Base-by-base conservation (phyloP, 2,113 vertebrate genomes). In the Podiceps cristatus region DNA sequence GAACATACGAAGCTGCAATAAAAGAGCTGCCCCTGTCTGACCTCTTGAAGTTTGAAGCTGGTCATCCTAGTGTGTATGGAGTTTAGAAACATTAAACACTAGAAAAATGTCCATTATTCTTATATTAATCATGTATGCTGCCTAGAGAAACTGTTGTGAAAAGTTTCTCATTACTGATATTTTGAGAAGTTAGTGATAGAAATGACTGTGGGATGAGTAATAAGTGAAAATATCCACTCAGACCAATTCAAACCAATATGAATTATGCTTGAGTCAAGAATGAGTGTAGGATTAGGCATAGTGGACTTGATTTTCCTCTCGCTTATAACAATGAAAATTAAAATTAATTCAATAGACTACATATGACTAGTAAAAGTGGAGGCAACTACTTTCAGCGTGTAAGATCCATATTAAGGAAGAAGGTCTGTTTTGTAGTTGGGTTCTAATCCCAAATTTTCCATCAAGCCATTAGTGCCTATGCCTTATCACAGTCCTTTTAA, bases 191-290 rank as follows among this genome's bases (percentile, higher is more conserved):
- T 93, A 90, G 71, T 71, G 78, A 67, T 79, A 88, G 69, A 95
- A 96, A 88, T 82, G 29, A 96, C 52, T 90, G 68, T 37, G 33
- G 16, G 59, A 96, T 95, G 88, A 96, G 50, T 95, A 96, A 83
- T 88, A 88, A 66, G 47, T 72, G 80, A 92, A 94, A 94, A 86
- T 76, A 93, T 88, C 56, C 40, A 78, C 72, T 90, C 68, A 95
- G 63, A 90, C 63, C 92, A 63, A 96, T 83, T 96, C 91, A 92
- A 92, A 93, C 45, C 60, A 75, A 63, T 71, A 88, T 88, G 75
- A 86, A 95, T 90, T 97, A 73, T 80, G 75, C 42, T 68, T 87
- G 66, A 94, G 82, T 92, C 85, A 93, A 90, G 85, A 93, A 95
- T 58, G 72, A 96, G 37, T 35, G 19, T 63, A 66, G 52, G 47